These are phyloP conservation scores for Leucophenga maculata DNA, from an alignment of 2,888 invertebrate species.

Conservation along the genomic window DNA sequence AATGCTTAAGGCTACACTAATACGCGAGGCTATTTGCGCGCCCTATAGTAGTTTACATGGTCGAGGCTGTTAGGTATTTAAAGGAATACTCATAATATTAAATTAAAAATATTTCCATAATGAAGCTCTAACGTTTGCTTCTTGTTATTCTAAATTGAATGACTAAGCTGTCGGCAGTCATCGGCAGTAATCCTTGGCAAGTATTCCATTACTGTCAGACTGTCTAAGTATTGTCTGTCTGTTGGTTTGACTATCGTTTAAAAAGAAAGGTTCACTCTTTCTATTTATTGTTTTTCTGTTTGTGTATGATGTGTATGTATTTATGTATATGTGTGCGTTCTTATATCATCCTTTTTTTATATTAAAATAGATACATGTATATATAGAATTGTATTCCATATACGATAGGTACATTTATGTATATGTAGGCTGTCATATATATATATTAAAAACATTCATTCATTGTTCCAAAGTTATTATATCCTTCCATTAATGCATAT, in stretches of 20 bases:
- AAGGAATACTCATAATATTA: not conserved
- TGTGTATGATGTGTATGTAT: conserved; percentile 39
- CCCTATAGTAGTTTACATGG: too few relatives aligned
- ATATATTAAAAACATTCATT: not conserved
- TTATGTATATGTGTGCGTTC: too few relatives aligned
- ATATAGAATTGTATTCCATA: not conserved
- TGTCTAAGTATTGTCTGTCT: conserved; percentile 21
- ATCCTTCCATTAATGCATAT: not conserved
- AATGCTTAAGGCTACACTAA: too few relatives aligned
- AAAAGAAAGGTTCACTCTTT: too few relatives aligned
- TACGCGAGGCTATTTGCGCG: too few relatives aligned
- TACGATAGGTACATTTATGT: not conserved
- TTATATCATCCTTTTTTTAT: conserved; percentile 40
- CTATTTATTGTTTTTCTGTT: not conserved
- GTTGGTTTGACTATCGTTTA: conserved; percentile 17
- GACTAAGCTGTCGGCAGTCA: too few relatives aligned
- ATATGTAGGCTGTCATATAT: not conserved
- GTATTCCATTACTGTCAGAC: too few relatives aligned
- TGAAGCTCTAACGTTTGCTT: too few relatives aligned
- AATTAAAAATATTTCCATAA: too few relatives aligned
- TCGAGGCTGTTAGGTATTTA: too few relatives aligned
- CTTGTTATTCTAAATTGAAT: too few relatives aligned
- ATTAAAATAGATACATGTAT: conserved; percentile 32
- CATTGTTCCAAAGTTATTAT: not conserved
- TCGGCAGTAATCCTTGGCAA: too few relatives aligned